Conservation (phyloP, 2,113 vertebrate genomes). For the Gulo gulo region DNA sequence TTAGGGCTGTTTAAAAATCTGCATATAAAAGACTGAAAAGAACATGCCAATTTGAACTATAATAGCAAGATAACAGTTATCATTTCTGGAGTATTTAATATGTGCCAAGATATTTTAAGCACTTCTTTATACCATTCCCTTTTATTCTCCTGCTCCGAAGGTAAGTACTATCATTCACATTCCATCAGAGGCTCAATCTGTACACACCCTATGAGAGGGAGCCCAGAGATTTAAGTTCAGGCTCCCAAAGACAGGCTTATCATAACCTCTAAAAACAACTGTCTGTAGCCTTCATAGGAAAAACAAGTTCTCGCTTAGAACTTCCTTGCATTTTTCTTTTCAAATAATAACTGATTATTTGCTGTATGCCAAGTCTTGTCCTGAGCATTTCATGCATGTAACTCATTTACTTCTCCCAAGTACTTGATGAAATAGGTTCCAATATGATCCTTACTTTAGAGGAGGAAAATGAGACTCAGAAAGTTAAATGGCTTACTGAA, state of each 20-base stretch:
- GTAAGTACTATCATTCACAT: neutral
- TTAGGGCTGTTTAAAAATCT: conserved; percentile 37
- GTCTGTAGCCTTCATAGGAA: neutral
- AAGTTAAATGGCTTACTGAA: neutral
- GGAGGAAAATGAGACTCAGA: neutral
- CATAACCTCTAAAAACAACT: neutral
- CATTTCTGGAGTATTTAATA: neutral
- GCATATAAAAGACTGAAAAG: conserved; percentile 16
- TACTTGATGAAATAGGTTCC: neutral
- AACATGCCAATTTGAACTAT: neutral
- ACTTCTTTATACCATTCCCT: neutral
- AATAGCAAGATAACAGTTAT: neutral
- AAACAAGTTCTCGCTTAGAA: conserved; percentile 31
- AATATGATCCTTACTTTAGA: neutral
- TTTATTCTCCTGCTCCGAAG: neutral
- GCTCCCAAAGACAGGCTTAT: neutral
- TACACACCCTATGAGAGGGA: neutral
- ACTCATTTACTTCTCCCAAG: neutral
- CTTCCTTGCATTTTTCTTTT: neutral
- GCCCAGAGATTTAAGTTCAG: neutral
- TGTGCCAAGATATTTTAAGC: neutral
- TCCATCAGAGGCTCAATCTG: neutral
- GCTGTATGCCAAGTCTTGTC: neutral
- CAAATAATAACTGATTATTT: neutral
- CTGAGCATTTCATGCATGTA: neutral